phyloP scores from a whole-genome alignment of 1,140 invertebrate species.

The Marisa cornuarietis region DNA sequence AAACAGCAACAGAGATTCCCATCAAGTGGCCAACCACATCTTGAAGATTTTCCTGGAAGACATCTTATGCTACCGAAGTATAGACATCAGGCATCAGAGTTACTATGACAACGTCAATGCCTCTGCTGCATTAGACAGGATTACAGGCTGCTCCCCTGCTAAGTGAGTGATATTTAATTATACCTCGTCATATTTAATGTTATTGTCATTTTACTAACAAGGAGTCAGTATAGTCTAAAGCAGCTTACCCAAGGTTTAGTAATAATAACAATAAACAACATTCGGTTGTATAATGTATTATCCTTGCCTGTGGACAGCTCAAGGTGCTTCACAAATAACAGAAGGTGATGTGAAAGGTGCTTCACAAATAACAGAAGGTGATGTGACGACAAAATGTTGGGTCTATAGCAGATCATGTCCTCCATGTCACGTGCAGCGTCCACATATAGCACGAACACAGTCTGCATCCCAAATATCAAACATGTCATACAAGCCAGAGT shows the following conservation, averaged over 20 bases:
- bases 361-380: too few relatives aligned
- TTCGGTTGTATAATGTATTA: too few relatives aligned
- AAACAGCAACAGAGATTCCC: conserved; percentile 68
- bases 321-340: too few relatives aligned
- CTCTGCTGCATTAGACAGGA: conserved; percentile 55
- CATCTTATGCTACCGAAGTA: conserved; percentile 72
- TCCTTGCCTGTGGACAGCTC: too few relatives aligned
- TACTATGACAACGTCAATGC: conserved; percentile 67
- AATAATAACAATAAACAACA: too few relatives aligned
- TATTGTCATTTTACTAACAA: not conserved
- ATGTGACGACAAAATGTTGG: too few relatives aligned
- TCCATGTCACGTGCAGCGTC: too few relatives aligned
- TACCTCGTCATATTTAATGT: not conserved
- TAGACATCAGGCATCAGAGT: conserved; percentile 66
- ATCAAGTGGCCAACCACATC: conserved; percentile 73
- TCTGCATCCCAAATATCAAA: too few relatives aligned
- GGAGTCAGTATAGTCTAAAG: not conserved
- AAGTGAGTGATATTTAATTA: conserved; percentile 18
- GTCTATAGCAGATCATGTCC: too few relatives aligned
- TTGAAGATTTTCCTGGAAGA: conserved; percentile 75
- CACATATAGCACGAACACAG: too few relatives aligned
- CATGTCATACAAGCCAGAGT: too few relatives aligned
- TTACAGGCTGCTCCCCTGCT: conserved; percentile 45
- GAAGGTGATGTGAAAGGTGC: too few relatives aligned
- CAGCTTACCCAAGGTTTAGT: not conserved